Evolutionary conservation across 2,888 invertebrate species (phyloP).

Genomic region (Drosophila pegasa): DNA sequence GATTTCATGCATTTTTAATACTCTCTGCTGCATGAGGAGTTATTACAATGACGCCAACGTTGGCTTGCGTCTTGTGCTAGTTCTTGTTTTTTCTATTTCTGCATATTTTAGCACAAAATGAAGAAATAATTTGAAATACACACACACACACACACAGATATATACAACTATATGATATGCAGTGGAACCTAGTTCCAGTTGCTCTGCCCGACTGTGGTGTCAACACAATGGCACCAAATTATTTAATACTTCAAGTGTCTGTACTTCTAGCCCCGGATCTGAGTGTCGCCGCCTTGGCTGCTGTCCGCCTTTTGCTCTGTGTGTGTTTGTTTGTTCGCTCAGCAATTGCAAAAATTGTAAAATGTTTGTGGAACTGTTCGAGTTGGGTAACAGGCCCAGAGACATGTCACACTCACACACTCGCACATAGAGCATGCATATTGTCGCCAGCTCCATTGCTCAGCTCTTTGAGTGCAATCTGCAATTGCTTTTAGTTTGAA

Average conservation of each 20-base stretch:
- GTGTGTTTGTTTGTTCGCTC: conserved; percentile 29
- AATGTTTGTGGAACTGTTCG: conserved; percentile 34
- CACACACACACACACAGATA: conserved; percentile 21
- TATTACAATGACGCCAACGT: conserved; percentile 47
- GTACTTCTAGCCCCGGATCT: conserved; percentile 22
- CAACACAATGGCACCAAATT: conserved; percentile 81
- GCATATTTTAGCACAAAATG: conserved; percentile 71
- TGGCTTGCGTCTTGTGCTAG: conserved; percentile 63
- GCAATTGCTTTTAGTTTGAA: conserved; percentile 74
- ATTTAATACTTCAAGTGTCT: conserved; percentile 80
- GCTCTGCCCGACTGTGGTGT: conserved; percentile 52
- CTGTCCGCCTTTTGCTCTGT: conserved; percentile 28
- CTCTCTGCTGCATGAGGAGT: conserved; percentile 32
- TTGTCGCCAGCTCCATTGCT: conserved; percentile 25
- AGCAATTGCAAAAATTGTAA: conserved; percentile 64
- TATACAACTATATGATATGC: not conserved
- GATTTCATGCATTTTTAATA: conserved; percentile 17
- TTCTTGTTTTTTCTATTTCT: conserved; percentile 47
- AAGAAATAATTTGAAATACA: conserved; percentile 76
- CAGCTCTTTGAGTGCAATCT: conserved; percentile 49
- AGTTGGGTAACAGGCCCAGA: conserved; percentile 31
- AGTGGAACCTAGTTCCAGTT: conserved; percentile 28
- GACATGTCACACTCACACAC: conserved; percentile 35
- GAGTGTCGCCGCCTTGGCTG: conserved; percentile 51
- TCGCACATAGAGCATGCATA: conserved; percentile 16